Evolutionary conservation across 2,797 vertebrate species (phyloP), one percentile per base, ranked within the genome.

Genomic region (Eupleurogrammus muticus): DNA sequence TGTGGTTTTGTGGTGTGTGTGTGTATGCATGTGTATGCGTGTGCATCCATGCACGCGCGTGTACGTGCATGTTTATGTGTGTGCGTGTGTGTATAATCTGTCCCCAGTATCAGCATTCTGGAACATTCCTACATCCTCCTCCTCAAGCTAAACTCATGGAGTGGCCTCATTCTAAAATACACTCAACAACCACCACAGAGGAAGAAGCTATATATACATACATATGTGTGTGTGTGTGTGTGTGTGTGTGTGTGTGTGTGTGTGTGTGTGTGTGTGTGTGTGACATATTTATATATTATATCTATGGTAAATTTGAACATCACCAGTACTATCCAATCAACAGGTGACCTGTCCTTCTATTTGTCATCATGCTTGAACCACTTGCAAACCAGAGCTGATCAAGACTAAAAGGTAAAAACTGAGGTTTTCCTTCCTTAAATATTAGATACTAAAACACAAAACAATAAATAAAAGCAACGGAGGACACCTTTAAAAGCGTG

Each of bases 71-170:
- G 55, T 78, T 21, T 58, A 58, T 70, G 38, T 58, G 46, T 69
- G 57, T 73, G 68, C 68, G 68, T 50, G 23, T 70, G 56, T 83
- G 51, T 73, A 5, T 81, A 57, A 81, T 86, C 54, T 82, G 84
- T 81, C 79, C 80, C 72, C 38, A 74, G 81, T 88, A 88, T 80
- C 80, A 77, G 67, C 63, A 79, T 74, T 84, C 70, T 73, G 72
- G 85, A 86, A 87, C 83, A 87, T 90, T 87, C 80, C 67, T 81
- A 64, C 50, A 63, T 80, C 81, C 73, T 76, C 80, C 63, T 74
- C 75, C 44, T 77, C 46, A 77, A 84, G 83, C 79, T 86, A 78
- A 83, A 80, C 66, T 58, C 68, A 79, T 51, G 3, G 34, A 80
- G 69, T 28, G 7, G 66, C 76, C 81, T 62, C 53, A 69, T 62